Evolutionary conservation across 2,888 invertebrate genomes (phyloP), one percentile per base, ranked within the genome.

Genomic region (Apotomis turbidana): DNA sequence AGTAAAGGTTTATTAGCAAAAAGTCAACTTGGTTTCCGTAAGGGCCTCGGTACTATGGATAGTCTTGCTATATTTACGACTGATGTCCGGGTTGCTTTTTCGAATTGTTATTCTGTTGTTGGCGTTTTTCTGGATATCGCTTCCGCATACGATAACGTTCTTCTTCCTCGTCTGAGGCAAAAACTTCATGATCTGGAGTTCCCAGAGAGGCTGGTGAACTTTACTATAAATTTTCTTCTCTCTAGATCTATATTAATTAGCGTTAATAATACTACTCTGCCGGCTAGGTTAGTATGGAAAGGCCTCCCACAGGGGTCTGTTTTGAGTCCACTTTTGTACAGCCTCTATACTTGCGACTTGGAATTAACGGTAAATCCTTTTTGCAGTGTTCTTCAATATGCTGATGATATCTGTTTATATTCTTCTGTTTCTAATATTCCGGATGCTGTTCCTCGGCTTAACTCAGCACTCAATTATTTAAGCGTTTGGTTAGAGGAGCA

Each of bases 251-350:
- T 78, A 0, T 6, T 64, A 10, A 66, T 77, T 49, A 67, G 62
- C 63, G n/a, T 15, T n/a, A 12, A 67, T 5, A 51, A 68, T 8
- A 12, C 12, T 3, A 41, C 70, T n/a, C 55, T 71, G 3, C 64
- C 74, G 46, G 36, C 74, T 13, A 27, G 75, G 57, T 52, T 41
- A 0, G 64, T 79, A 0, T 79, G 76, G 77, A 78, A 74, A 61
- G 81, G 79, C 8, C 73, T 79, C 0, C 79, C 79, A 4, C 79
- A 79, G 52, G 79, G 78, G 0, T 79, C 75, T 5, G 78, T 79
- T 0, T 52, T 78, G 0, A 77, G 78, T 36, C 77, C 77, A 0
- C 10, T 79, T 0, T 67, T 79, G 0, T 79, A 76, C 46, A 78
- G 68, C 51, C 13, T 78, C 0, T 80, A 78, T 46, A 78, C 78